phyloP scores from a whole-genome alignment of 2,113 vertebrate genomes.

The Ginglymostoma cirratum region DNA sequence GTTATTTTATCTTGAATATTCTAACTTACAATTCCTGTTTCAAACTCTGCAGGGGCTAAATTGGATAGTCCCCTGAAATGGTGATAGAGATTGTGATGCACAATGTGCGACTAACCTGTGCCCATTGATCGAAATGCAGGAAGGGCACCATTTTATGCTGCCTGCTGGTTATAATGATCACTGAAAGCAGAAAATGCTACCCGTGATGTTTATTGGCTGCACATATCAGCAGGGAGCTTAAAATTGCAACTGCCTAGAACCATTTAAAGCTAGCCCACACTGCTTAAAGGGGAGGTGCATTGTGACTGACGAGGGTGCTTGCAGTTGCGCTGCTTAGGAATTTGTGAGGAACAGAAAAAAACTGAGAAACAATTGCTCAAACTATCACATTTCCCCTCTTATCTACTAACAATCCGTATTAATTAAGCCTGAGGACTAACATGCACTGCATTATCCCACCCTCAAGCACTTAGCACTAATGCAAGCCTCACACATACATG shows the following conservation, averaged over 20 bases:
- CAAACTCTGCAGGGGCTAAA: not conserved
- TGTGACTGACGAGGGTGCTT: not conserved
- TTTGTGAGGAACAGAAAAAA: not conserved
- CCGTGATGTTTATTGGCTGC: not conserved
- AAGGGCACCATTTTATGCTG: not conserved
- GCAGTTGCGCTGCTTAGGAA: not conserved
- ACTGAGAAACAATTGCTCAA: not conserved
- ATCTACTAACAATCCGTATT: not conserved
- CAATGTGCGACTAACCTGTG: not conserved
- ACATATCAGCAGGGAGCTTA: not conserved
- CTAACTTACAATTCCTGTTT: not conserved
- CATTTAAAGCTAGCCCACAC: not conserved
- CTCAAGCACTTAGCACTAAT: not conserved
- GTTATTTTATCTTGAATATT: too few relatives aligned
- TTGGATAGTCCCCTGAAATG: not conserved
- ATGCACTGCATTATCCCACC: not conserved
- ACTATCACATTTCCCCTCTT: not conserved
- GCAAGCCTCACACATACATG: not conserved
- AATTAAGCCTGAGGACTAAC: not conserved
- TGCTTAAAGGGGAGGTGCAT: not conserved
- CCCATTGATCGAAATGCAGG: not conserved
- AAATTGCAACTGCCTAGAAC: not conserved
- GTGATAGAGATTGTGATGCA: not conserved
- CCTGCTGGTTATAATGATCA: not conserved
- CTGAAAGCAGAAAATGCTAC: not conserved